Evolutionary conservation across 2,888 invertebrate species (phyloP).

Genomic region (Torymus aiolomorphi): DNA sequence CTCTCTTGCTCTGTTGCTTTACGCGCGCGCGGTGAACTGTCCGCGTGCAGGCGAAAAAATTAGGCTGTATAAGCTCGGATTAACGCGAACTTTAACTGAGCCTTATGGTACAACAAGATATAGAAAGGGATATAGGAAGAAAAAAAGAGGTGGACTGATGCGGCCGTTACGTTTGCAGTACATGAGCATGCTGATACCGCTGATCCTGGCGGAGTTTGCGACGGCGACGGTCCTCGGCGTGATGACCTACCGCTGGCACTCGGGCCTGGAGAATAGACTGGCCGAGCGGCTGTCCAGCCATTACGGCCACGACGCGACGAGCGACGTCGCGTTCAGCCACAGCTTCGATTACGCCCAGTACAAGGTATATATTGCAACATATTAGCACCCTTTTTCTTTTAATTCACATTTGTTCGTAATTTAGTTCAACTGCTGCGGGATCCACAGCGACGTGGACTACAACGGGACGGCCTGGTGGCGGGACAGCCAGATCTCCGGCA

Average conservation of each 20-base stretch:
- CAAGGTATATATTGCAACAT: constrained; percentile 67
- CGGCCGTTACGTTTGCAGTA: constrained; percentile 70
- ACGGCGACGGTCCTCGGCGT: constrained; percentile 72
- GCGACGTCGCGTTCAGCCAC: constrained; percentile 73
- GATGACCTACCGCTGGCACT: constrained; percentile 73
- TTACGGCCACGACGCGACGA: constrained; percentile 71
- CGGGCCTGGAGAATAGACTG: constrained; percentile 72
- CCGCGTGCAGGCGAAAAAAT: too few species aligned
- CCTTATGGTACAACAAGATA: too few species aligned
- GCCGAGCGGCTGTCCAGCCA: constrained; percentile 69
- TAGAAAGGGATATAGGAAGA: too few species aligned
- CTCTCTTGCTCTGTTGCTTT: too few species aligned
- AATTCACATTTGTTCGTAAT: constrained; percentile 10
- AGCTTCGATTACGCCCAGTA: constrained; percentile 77
- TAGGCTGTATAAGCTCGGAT: too few species aligned
- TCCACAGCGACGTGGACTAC: constrained; percentile 73
- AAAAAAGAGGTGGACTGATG: too few species aligned
- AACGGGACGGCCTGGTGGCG: constrained; percentile 75
- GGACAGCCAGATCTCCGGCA: constrained; percentile 69
- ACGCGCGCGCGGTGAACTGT: too few species aligned
- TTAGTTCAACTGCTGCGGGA: constrained; percentile 76
- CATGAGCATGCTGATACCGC: constrained; percentile 75
- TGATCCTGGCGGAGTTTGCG: constrained; percentile 75
- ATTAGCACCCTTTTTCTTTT: too few species aligned
- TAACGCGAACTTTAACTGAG: too few species aligned